Percentiles rank a stretch among this genome's conserved stretches.
Evolutionary conservation across 2,113 vertebrate genomes (phyloP).

Genomic region (Dipodomys spectabilis): DNA sequence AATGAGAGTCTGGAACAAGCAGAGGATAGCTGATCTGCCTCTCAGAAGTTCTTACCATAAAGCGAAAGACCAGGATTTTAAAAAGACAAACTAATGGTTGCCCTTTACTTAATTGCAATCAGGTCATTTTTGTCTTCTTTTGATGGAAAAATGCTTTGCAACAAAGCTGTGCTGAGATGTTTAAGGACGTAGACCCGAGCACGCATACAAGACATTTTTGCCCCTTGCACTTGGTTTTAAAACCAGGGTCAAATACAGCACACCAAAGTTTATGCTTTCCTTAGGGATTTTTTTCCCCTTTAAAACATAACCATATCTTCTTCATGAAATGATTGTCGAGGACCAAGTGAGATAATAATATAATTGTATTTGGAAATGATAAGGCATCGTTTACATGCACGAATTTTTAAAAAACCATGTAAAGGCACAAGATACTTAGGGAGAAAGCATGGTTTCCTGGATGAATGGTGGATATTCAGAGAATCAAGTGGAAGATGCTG

Average conservation of each 20-base stretch:
- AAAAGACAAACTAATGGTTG: background rate
- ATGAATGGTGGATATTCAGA: background rate
- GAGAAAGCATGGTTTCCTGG: background rate
- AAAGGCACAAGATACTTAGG: slow-evolving; percentile 44
- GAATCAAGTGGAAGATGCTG: background rate
- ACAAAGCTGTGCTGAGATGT: background rate
- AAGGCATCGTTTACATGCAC: slow-evolving; percentile 40
- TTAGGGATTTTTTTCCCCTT: background rate
- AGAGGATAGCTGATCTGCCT: background rate
- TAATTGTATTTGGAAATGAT: slow-evolving; percentile 57
- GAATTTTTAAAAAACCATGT: background rate
- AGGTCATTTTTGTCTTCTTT: background rate
- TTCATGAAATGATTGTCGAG: slow-evolving; percentile 54
- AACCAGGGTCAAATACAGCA: slow-evolving; percentile 26
- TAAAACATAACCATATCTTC: background rate
- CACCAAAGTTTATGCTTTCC: background rate
- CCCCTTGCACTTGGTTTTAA: slow-evolving; percentile 53
- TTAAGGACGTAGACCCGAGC: background rate
- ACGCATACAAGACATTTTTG: background rate
- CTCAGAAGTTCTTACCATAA: background rate
- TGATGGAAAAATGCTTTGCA: background rate
- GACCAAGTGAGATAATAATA: slow-evolving; percentile 52
- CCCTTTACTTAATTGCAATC: slow-evolving; percentile 23
- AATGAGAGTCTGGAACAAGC: background rate
- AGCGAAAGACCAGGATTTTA: background rate